A percentile compares a stretch with the other conserved stretches of the same genome.
Conservation (phyloP, 2,888 invertebrate genomes). For the Hemithea aestivaria region DNA sequence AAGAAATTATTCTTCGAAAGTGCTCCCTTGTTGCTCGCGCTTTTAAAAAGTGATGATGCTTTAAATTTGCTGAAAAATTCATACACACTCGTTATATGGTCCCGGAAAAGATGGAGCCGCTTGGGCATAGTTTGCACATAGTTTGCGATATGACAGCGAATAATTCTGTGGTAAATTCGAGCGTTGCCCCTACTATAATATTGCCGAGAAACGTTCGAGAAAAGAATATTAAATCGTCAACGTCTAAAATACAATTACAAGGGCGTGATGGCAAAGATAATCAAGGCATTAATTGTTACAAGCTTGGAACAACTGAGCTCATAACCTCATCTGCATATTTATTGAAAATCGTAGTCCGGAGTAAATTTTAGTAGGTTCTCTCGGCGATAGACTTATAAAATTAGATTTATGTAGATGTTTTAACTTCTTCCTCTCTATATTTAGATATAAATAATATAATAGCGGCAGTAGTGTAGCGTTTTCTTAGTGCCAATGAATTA, state of each 20-base stretch:
- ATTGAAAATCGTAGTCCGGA: conserved; percentile 57
- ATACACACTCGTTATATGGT: conserved; percentile 29
- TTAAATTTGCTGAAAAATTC: conserved; percentile 33
- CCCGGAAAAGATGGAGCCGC: conserved; percentile 38
- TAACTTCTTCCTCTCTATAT: conserved; percentile 41
- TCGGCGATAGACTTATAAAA: conserved; percentile 39
- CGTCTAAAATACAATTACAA: conserved; percentile 39
- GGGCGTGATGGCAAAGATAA: conserved; percentile 40
- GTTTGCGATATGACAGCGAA: conserved; percentile 42
- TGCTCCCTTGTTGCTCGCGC: conserved; percentile 31
- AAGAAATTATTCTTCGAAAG: conserved; percentile 48
- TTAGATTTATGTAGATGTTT: conserved; percentile 42
- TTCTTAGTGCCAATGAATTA: conserved; percentile 39
- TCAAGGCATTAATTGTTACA: conserved; percentile 43
- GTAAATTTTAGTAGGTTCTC: conserved; percentile 40
- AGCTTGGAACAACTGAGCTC: conserved; percentile 47
- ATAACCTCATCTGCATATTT: conserved; percentile 57
- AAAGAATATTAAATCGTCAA: conserved; percentile 27
- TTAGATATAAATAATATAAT: conserved; percentile 37
- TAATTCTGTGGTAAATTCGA: conserved; percentile 42
- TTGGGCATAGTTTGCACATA: conserved; percentile 53
- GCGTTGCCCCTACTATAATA: conserved; percentile 29
- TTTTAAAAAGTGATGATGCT: conserved; percentile 25
- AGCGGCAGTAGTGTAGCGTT: conserved; percentile 42
- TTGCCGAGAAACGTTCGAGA: conserved; percentile 30